Percentiles rank a stretch among this genome's conserved stretches.
Evolutionary conservation across 2,113 vertebrate species (phyloP).

Genomic region (Ophthalmolycus amberensis): DNA sequence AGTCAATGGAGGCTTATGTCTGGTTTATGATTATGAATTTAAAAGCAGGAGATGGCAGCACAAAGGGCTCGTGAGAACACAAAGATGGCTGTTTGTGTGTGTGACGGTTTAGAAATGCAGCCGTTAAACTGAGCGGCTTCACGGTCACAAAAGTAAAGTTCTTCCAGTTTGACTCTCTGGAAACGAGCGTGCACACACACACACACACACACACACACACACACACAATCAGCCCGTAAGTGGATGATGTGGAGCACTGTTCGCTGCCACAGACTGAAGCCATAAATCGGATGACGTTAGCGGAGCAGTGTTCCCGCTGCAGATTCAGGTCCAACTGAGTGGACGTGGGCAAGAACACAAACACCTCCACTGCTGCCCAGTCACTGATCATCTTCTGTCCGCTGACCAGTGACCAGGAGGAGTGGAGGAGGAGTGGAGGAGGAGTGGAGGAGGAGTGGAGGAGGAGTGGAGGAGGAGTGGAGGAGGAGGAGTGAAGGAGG

Average conservation of each 20-base stretch:
- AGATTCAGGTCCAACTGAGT: slow-evolving; percentile 18
- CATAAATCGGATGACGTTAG: slow-evolving; percentile 46
- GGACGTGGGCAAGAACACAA: neutral
- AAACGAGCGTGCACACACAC: neutral
- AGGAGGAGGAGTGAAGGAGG: neutral
- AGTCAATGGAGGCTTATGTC: slow-evolving; percentile 54
- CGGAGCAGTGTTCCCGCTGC: neutral
- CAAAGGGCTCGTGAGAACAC: slow-evolving; percentile 14
- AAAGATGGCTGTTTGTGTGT: neutral
- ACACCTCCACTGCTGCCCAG: neutral
- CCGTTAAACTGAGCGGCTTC: neutral
- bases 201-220: neutral
- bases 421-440: neutral
- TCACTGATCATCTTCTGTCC: neutral
- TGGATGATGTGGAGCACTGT: slow-evolving; percentile 42
- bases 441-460: no score
- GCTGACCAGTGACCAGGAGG: neutral
- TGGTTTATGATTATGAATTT: slow-evolving; percentile 54
- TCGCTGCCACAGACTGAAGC: slow-evolving; percentile 32
- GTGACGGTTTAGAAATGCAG: neutral
- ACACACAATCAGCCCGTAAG: neutral
- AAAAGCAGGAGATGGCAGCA: slow-evolving; percentile 40
- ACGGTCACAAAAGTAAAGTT: slow-evolving; percentile 12
- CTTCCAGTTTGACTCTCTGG: neutral
- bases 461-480: no score